Conservation (phyloP, 2,797 vertebrate genomes). For the Coregonus ussuriensis region DNA sequence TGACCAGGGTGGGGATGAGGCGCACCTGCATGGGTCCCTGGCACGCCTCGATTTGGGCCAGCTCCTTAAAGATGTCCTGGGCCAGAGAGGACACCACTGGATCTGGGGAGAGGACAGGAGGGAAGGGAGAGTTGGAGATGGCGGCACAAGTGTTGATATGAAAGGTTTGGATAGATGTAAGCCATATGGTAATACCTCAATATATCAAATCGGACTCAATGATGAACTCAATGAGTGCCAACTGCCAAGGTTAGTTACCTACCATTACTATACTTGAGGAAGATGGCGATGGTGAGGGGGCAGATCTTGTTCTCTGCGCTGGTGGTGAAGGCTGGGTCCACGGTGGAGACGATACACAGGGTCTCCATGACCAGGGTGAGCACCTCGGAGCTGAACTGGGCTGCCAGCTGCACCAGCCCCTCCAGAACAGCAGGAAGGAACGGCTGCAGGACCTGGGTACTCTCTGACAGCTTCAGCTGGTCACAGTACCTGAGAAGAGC, state of each 20-base stretch:
- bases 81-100: constrained; percentile 96
- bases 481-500: constrained; percentile 87
- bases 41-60: constrained; percentile 96
- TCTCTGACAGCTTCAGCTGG: constrained; percentile 95
- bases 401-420: constrained; percentile 92
- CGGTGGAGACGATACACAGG: constrained; percentile 95
- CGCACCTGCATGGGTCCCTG: constrained; percentile 98
- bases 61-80: constrained; percentile 98
- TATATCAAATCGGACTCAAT: not conserved
- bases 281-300: constrained; percentile 97
- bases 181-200: not conserved
- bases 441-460: constrained; percentile 92
- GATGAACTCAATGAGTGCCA: not conserved
- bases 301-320: constrained; percentile 96
- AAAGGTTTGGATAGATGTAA: not conserved
- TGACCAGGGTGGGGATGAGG: constrained; percentile 95
- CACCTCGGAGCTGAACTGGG: constrained; percentile 98
- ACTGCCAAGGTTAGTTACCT: constrained; percentile 23
- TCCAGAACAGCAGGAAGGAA: constrained; percentile 95
- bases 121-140: not conserved
- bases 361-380: constrained; percentile 99
- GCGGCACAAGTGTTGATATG: not conserved
- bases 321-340: constrained; percentile 91
- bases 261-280: constrained; percentile 99
- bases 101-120: constrained; percentile 72